Base-by-base conservation (phyloP, 1,140 invertebrate species). In the Apis florea region DNA sequence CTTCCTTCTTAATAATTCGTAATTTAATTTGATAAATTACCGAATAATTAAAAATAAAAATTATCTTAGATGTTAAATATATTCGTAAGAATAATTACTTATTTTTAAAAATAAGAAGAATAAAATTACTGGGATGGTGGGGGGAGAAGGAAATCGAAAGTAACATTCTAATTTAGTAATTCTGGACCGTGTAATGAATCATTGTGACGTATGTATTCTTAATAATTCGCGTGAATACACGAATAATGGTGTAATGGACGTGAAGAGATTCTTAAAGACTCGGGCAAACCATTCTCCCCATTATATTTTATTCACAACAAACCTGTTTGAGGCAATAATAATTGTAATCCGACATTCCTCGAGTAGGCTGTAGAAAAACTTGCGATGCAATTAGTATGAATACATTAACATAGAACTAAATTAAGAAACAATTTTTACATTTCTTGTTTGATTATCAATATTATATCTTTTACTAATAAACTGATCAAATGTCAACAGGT, bases 131-230 rank as follows among this genome's bases (percentile, higher is more conserved):
- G 31, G 31, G 31, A 40, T 40, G 31, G 5, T 40, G 12, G 13
- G 40, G 3, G 72, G n/a, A 21, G 47, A 21, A 19, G 53, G 72
- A 64, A 74, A 74, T 74, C 59, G 72, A 74, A 74, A 74, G 72
- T 63, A 53, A 26, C 72, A 26, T 74, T 74, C 72, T 74, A 74
- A 53, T 51, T 74, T 53, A 74, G 24, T 74, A 74, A 74, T 74
- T 74, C 49, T 31, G 47, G n/a, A 19, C 15, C 47, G 49, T 12
- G 8, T 26, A 74, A 74, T 74, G 72, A 74, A 63, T 74, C 72
- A 74, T 74, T 63, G 53, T 64, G 51, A 67, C 61, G 63, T 66
- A 26, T 19, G 40, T 40, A 40, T 40, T 40, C 26, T 13, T 17
- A 26, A 31, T 13, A 66, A 66, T 76, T 54, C 67, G 26, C 63